A percentile compares a stretch with the other conserved stretches of the same genome.
Evolutionary conservation across 2,888 invertebrate genomes (phyloP).

Genomic region (Bimastos eiseni): DNA sequence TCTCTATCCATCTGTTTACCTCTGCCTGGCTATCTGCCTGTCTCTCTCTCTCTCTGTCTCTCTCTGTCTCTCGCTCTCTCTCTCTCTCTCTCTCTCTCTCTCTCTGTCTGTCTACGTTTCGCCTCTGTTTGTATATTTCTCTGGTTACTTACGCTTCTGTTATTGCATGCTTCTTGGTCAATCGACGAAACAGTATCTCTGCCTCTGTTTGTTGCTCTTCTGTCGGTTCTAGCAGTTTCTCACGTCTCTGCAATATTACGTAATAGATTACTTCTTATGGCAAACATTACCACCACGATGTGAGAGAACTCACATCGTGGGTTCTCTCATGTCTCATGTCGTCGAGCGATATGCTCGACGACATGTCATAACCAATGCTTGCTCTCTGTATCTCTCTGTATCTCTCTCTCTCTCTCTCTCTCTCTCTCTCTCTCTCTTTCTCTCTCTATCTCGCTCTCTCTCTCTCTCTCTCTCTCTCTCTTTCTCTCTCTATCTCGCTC

Average conservation of each 20-base stretch:
- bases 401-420: not conserved
- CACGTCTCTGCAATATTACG: not conserved
- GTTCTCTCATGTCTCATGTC: too few relatives aligned
- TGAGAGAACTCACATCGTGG: too few relatives aligned
- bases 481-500: too few relatives aligned
- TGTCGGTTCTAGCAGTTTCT: not conserved
- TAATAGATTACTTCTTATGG: not conserved
- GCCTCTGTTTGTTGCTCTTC: not conserved
- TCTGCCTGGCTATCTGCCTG: not conserved
- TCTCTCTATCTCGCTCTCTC: too few relatives aligned
- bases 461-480: too few relatives aligned
- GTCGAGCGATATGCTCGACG: too few relatives aligned
- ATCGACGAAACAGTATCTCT: not conserved
- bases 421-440: not conserved
- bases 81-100: too few relatives aligned
- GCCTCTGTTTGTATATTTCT: not conserved
- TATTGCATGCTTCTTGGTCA: not conserved
- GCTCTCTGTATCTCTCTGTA: too few relatives aligned
- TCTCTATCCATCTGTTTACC: not conserved
- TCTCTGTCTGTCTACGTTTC: not conserved
- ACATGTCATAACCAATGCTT: not conserved
- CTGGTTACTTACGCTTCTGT: not conserved
- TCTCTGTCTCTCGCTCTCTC: not conserved
- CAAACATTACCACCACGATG: too few relatives aligned
- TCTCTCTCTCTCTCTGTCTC: not conserved